Conservation (phyloP, 1,140 invertebrate genomes). For the Lordiphosa stackelbergi region DNA sequence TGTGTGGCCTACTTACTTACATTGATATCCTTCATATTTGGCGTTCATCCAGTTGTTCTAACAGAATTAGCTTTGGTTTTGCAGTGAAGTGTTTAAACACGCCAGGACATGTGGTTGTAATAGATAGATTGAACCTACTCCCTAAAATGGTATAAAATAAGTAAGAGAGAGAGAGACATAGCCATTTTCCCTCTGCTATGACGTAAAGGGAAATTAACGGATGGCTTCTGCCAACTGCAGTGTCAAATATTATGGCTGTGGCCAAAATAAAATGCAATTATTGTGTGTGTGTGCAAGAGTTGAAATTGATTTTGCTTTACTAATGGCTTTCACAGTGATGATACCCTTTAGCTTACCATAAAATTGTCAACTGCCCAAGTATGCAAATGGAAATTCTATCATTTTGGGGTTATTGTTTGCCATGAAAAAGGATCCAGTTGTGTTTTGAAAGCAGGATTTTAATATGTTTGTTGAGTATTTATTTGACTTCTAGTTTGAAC, state of each 20-base stretch:
- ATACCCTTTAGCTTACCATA: neutral
- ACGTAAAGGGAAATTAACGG: conserved; percentile 10
- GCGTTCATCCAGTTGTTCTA: conserved; percentile 52
- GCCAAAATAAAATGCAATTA: conserved; percentile 44
- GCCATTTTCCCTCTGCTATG: neutral
- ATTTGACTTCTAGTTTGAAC: too few species aligned
- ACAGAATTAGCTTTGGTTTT: conserved; percentile 48
- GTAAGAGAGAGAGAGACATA: neutral
- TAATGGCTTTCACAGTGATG: conserved; percentile 17
- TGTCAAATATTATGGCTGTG: conserved; percentile 39
- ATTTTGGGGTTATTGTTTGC: conserved; percentile 13
- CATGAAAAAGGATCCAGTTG: conserved; percentile 7
- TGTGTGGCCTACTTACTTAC: conserved; percentile 36
- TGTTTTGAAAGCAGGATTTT: too few species aligned
- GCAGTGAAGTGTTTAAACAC: conserved; percentile 18
- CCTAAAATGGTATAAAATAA: neutral
- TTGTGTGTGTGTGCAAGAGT: conserved; percentile 7
- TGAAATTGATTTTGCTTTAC: conserved; percentile 36
- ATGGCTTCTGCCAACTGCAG: conserved; percentile 20
- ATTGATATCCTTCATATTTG: conserved; percentile 25
- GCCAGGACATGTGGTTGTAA: conserved; percentile 8
- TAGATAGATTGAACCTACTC: conserved; percentile 2
- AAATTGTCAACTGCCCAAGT: conserved; percentile 4
- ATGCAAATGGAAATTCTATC: conserved; percentile 39
- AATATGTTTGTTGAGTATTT: too few species aligned